Conservation (phyloP, 2,113 vertebrate species). For the Podilymbus podiceps region DNA sequence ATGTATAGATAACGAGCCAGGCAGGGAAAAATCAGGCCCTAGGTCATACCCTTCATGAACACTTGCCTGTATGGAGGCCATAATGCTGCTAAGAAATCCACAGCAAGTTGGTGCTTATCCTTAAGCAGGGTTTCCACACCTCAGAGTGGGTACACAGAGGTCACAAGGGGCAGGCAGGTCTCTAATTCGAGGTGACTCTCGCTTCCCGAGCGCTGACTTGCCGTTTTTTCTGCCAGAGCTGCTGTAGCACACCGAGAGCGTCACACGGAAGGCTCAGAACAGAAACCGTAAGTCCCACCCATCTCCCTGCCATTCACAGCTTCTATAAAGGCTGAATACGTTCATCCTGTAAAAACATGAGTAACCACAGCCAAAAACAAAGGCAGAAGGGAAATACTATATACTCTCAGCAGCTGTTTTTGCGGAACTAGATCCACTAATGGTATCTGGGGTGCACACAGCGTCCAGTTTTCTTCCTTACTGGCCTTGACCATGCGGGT, state of each 20-base stretch:
- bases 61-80: neutral
- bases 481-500: neutral
- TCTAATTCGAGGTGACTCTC: neutral
- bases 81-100: neutral
- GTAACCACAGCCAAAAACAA: neutral
- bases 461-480: neutral
- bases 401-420: neutral
- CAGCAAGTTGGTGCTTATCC: neutral
- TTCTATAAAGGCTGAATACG: neutral
- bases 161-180: neutral
- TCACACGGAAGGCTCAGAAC: neutral
- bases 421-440: neutral
- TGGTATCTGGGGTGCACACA: neutral
- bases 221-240: neutral
- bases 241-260: neutral
- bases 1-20: neutral
- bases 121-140: neutral
- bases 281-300: neutral
- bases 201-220: neutral
- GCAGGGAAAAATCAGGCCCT: neutral
- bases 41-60: neutral
- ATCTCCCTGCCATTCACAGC: neutral
- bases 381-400: neutral
- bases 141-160: fast-evolving
- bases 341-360: neutral